Evolutionary conservation across 2,888 invertebrate species (phyloP).

Genomic region (Eupsilia transversa): DNA sequence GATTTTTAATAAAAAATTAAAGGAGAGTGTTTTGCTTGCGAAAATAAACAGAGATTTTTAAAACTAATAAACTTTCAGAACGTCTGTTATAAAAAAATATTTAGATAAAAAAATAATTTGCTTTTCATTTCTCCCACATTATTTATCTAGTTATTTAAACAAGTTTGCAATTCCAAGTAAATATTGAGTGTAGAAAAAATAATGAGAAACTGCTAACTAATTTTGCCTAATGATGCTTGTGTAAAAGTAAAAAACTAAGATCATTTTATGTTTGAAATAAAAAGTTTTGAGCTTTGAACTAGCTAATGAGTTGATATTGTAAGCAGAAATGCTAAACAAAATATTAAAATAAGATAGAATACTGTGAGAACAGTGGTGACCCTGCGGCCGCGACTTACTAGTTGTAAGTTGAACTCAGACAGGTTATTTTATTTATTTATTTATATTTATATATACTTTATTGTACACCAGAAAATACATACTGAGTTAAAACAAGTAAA

Average conservation of each 20-base stretch:
- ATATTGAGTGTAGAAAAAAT: conserved; percentile 19
- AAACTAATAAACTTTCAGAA: conserved; percentile 5
- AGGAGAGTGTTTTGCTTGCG: background rate
- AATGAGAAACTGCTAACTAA: conserved; percentile 36
- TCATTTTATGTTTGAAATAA: conserved; percentile 6
- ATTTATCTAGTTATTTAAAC: conserved; percentile 24
- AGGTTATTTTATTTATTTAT: no score
- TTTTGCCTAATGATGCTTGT: conserved; percentile 39
- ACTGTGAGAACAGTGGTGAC: background rate
- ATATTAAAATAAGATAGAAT: background rate
- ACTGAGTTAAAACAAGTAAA: no score
- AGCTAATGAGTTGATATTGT: conserved; percentile 2
- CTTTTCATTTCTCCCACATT: conserved; percentile 5
- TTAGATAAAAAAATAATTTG: no score
- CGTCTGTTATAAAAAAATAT: background rate
- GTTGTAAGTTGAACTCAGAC: no score
- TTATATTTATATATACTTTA: no score
- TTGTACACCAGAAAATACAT: no score
- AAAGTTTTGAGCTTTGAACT: conserved; percentile 9
- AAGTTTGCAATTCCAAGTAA: conserved; percentile 33
- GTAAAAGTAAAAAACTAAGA: conserved; percentile 16
- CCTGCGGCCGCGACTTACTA: no score
- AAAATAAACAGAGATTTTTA: conserved; percentile 24
- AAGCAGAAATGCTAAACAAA: background rate
- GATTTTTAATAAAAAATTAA: background rate